Evolutionary conservation across 2,113 vertebrate species (phyloP).

Genomic region (Ivindomyrus marchei): DNA sequence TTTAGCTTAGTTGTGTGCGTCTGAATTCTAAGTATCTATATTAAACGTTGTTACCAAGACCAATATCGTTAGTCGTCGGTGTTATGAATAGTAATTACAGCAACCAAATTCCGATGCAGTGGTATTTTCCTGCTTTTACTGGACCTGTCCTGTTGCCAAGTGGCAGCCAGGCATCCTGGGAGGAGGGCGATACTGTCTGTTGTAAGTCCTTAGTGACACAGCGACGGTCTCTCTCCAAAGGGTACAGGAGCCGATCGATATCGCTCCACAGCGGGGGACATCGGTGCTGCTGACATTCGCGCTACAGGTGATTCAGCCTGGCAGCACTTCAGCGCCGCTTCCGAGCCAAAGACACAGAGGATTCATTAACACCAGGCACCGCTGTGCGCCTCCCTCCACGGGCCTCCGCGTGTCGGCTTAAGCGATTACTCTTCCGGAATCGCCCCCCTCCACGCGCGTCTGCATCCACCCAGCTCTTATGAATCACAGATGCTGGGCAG

Average conservation of each 20-base stretch:
- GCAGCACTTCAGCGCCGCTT: background rate
- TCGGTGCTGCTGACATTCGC: background rate
- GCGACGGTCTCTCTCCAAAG: background rate
- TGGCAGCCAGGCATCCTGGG: background rate
- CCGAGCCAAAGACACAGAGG: background rate
- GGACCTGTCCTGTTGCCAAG: background rate
- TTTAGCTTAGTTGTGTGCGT: background rate
- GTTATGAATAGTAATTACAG: background rate
- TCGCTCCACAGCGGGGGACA: background rate
- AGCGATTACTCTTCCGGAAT: background rate
- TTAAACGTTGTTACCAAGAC: background rate
- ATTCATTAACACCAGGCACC: background rate
- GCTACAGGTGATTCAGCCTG: background rate
- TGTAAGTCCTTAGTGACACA: background rate
- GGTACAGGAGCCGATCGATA: conserved; percentile 5
- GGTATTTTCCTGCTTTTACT: background rate
- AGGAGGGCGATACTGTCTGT: background rate
- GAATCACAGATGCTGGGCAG: background rate
- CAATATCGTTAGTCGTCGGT: background rate
- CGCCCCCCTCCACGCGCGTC: background rate
- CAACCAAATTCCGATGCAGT: background rate
- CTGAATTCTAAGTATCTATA: background rate
- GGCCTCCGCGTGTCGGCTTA: background rate
- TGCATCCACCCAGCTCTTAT: background rate
- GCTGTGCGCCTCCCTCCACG: background rate